Base-by-base conservation (phyloP, 2,113 vertebrate species). In the Mormoops blainvillei region DNA sequence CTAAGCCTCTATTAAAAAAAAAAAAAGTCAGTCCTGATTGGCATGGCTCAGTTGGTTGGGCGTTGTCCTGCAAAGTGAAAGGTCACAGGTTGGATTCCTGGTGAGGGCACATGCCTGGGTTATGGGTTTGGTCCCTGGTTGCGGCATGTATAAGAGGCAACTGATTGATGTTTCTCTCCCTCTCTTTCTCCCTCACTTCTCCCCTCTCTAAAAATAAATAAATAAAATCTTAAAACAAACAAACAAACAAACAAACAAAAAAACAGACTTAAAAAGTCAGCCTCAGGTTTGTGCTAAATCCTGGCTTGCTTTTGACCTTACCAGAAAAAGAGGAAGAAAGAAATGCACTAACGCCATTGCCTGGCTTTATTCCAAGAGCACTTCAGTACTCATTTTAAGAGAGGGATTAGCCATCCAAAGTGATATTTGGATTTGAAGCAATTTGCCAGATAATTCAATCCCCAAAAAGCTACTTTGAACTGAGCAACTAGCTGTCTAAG, bases 391-490 rank as follows among this genome's bases (percentile, higher is more conserved):
- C 58, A 48, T 77, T 33, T 76, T 83, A 52, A 65, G n/a, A 43
- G 33, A 81, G 77, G 56, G 67, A 96, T 92, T 92, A 77, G 41
- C 50, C 58, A 76, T 61, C 71, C 24, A 78, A 89, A 95, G 80
- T 65, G 84, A 89, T 78, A 70, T 81, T 61, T 71, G 65, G 65
- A 85, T 90, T 90, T 90, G 80, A 97, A 95, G 61, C 36, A 78
- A 74, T 91, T 90, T 96, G 84, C 90, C 38, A 81, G 89, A 89
- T 61, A 85, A 91, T 86, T 94, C 77, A 73, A 18, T 94, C 41
- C 31, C 31, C 48, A 12, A 4, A 88, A 95, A 92, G 41, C 15
- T 71, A 52, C 91, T 96, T 91, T 95, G 77, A 95, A 67, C 73
- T 87, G 33, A 84, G 83, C 6, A 63, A n/a, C 13, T 50, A 65